Percentiles rank a stretch among this genome's conserved stretches.
Evolutionary conservation across 2,888 invertebrate genomes (phyloP).

Genomic region (Buathra laborator): DNA sequence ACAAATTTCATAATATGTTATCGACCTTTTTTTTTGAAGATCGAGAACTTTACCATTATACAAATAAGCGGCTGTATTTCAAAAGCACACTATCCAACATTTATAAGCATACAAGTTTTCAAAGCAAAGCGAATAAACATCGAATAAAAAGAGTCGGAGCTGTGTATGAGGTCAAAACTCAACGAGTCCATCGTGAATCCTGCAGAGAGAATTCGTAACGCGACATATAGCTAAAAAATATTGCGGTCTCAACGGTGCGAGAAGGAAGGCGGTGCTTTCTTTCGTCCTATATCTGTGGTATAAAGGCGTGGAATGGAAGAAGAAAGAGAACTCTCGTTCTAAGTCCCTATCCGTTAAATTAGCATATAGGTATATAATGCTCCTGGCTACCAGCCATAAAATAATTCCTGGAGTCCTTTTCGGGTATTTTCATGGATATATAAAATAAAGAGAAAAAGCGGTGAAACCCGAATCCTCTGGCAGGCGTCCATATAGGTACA

Average conservation of each 20-base stretch:
- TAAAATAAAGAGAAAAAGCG: constrained; percentile 70
- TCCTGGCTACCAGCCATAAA: constrained; percentile 73
- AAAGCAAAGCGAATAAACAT: constrained; percentile 29
- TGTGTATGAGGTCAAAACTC: constrained; percentile 56
- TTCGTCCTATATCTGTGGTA: constrained; percentile 24
- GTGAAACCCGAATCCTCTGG: constrained; percentile 71
- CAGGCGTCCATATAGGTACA: constrained; percentile 61
- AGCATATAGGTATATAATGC: constrained; percentile 78
- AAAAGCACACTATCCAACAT: neutral
- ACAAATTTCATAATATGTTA: neutral
- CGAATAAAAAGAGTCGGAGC: constrained; percentile 32
- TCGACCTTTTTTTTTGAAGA: neutral
- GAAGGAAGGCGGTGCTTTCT: constrained; percentile 56
- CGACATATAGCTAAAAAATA: constrained; percentile 49
- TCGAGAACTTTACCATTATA: neutral
- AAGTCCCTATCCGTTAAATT: constrained; percentile 76
- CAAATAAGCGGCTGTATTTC: neutral
- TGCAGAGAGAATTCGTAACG: constrained; percentile 25
- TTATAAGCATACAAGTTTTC: neutral
- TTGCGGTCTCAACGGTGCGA: constrained; percentile 57
- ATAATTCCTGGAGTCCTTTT: constrained; percentile 70
- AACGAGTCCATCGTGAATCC: constrained; percentile 56
- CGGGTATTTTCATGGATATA: constrained; percentile 71
- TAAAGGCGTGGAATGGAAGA: neutral
- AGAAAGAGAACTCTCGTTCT: constrained; percentile 50